Conservation (phyloP, 2,113 vertebrate genomes). For the Psephotus haematonotus region DNA sequence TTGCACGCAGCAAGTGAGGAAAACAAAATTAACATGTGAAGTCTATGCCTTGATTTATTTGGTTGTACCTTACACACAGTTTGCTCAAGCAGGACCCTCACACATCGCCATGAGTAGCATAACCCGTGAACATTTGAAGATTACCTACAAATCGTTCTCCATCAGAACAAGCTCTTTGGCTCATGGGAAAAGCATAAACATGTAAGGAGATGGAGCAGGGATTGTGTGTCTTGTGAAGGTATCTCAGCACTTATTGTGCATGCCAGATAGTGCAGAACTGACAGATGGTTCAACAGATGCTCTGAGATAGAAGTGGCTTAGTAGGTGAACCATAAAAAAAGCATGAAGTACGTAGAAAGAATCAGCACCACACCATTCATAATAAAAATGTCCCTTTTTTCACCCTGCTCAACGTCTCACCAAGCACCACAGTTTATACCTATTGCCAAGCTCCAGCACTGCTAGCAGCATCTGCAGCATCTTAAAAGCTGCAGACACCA, state of each 20-base stretch:
- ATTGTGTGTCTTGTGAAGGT: not conserved
- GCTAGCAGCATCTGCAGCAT: not conserved
- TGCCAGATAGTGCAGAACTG: conserved; percentile 30
- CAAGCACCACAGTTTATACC: not conserved
- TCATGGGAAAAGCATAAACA: not conserved
- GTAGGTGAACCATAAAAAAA: conserved; percentile 61
- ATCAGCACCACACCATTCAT: not conserved
- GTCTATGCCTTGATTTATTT: accelerated
- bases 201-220: not conserved
- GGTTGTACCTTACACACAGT: not conserved
- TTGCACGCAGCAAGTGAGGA: accelerated
- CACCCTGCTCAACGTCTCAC: not conserved
- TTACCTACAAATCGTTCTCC: not conserved
- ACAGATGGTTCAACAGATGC: conserved; percentile 74
- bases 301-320: conserved; percentile 49
- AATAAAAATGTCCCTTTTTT: not conserved
- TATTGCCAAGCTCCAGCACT: not conserved
- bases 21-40: accelerated
- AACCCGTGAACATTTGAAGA: not conserved
- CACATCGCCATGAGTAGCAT: accelerated
- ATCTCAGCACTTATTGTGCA: not conserved
- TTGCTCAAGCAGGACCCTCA: not conserved
- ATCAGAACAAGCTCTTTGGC: not conserved
- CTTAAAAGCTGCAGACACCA: accelerated
- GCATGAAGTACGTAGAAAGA: conserved; percentile 2